These are phyloP conservation scores for Hydrotaea diabolus DNA, from an alignment of 2,888 invertebrate species.

Conservation along the genomic window DNA sequence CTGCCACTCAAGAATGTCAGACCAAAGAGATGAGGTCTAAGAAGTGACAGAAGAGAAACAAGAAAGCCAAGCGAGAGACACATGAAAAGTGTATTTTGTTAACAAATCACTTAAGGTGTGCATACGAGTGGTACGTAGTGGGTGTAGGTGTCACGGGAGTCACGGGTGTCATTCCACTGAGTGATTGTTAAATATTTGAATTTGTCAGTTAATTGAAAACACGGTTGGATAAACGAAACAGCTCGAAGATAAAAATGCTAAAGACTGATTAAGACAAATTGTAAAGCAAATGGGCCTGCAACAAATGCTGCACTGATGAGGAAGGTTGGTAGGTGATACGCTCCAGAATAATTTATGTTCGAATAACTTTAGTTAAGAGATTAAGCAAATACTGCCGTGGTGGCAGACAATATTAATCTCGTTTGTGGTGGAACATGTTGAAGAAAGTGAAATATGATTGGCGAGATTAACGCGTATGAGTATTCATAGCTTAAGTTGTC, in stretches of 20 bases:
- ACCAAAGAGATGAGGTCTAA: neutral
- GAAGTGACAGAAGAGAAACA: neutral
- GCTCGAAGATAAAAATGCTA: constrained; percentile 16
- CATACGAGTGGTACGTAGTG: neutral
- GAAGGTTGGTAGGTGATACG: too few species aligned
- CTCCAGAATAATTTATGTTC: constrained; percentile 24
- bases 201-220: constrained; percentile 40
- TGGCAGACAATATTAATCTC: constrained; percentile 3
- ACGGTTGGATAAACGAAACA: neutral
- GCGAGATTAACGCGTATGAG: too few species aligned
- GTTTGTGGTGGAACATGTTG: neutral
- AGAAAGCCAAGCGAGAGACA: neutral
- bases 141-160: constrained; percentile 24
- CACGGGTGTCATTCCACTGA: constrained; percentile 19
- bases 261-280: constrained; percentile 28
- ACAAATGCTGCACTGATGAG: neutral
- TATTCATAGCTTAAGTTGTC: neutral
- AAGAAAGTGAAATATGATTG: neutral
- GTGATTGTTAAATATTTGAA: constrained; percentile 40
- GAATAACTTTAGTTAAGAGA: constrained; percentile 5
- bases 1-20: constrained; percentile 25
- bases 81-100: constrained; percentile 13
- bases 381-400: neutral
- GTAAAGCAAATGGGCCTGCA: neutral
- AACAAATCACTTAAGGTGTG: constrained; percentile 17